Evolutionary conservation across 2,797 vertebrate genomes (phyloP).

Genomic region (Pogoniulus pusillus): DNA sequence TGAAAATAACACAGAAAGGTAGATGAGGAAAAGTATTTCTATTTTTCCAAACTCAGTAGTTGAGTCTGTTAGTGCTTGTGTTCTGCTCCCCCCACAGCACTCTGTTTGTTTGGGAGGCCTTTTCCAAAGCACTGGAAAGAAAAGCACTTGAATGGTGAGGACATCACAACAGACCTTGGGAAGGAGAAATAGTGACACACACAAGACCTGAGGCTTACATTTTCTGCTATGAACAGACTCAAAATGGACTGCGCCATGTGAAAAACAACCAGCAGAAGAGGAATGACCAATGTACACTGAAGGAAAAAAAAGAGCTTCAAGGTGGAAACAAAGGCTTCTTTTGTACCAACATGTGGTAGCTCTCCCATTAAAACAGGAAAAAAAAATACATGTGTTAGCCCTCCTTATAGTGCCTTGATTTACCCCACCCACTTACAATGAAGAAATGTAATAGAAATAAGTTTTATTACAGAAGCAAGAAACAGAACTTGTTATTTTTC

Average conservation of each 20-base stretch:
- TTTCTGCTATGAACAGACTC: background rate
- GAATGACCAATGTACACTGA: background rate
- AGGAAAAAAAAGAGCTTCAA: background rate
- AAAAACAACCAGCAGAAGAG: background rate
- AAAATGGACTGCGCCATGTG: background rate
- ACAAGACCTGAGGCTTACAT: background rate
- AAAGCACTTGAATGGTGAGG: background rate
- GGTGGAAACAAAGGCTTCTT: background rate
- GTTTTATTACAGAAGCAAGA: background rate
- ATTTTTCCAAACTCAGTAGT: background rate
- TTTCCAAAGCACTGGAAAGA: background rate
- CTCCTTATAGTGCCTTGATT: background rate
- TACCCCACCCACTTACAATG: background rate
- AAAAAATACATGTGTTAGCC: background rate
- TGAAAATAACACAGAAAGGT: background rate
- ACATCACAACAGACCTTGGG: background rate
- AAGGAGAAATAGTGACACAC: background rate
- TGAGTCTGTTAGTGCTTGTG: background rate
- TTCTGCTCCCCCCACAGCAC: background rate
- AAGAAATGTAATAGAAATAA: background rate
- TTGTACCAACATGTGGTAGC: background rate
- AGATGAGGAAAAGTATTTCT: background rate
- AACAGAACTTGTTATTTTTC: background rate
- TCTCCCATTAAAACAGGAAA: background rate
- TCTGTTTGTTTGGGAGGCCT: background rate